Evolutionary conservation across 2,113 vertebrate species (phyloP), one percentile per base, ranked within the genome.

Genomic region (Etheostoma spectabile): DNA sequence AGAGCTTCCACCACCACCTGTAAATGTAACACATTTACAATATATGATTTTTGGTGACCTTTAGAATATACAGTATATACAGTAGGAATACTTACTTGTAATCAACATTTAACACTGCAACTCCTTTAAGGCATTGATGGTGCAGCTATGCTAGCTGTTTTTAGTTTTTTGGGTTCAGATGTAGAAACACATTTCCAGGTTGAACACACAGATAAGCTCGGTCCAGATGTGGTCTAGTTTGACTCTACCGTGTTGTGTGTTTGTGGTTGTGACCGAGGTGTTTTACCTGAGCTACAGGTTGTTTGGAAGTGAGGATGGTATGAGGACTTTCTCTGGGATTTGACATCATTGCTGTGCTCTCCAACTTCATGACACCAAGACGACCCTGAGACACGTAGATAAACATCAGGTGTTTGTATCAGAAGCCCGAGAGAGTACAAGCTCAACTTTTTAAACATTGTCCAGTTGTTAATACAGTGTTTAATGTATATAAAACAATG

Each of bases 1-100:
- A 96, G 51, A 68, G 95, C 98, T 92, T 98, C 96, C 24, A 99
- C 81, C 30, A 90, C 72, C 70, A 98, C 96, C 98, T 99, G 74
- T 2, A 82, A 72, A 33, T 19, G 4, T 16, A 16, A 1, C 27
- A 74, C 30, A 65, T 2, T 53, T 6, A 60, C 15, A 53, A n/a
- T 5, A 35, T 19, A 38, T 24, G 53, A 51, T 46, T 5, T n/a
- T 46, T 30, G 7, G 21, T 1, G 21, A 61, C 24, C 30, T 1
- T 8, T 13, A 18, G 3, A n/a, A 35, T 8, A 60, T 24, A n/a
- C n/a, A n/a, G 2, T 18, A 35, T 8, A 60, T 21, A 30, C 57
- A 30, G 15, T 6, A 60, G 6, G 8, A 42, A 3, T 42, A 42
- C 38, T 42, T 42, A 42, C 38, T 42, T 42, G 10, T 11, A 42